Conservation (phyloP, 2,113 vertebrate species). For the Machaerirhynchus nigripectus region DNA sequence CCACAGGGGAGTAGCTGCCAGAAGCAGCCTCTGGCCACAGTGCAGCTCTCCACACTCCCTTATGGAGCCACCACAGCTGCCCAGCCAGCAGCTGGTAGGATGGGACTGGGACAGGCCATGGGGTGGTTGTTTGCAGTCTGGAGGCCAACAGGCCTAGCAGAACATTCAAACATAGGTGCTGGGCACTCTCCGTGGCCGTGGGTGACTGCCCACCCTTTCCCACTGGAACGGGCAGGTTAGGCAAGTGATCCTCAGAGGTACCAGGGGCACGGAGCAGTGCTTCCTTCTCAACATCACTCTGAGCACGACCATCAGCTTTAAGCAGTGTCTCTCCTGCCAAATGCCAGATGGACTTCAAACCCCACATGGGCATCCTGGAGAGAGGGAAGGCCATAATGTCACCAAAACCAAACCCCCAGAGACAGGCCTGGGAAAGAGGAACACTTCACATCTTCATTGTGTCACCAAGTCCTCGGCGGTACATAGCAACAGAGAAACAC, state of each 20-base stretch:
- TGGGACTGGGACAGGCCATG: neutral
- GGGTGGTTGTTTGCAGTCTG: neutral
- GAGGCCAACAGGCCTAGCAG: neutral
- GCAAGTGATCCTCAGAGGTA: neutral
- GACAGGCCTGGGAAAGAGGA: slow-evolving; percentile 17
- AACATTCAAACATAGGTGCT: neutral
- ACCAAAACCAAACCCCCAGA: neutral
- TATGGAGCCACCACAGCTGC: rapidly evolving
- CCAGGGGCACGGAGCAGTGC: neutral
- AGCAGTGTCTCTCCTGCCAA: neutral
- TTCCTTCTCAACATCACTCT: neutral
- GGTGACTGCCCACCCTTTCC: neutral
- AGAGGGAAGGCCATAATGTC: neutral
- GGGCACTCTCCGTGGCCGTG: neutral
- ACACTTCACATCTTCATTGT: neutral
- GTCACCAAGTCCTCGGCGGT: neutral
- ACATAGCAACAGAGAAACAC: slow-evolving; percentile 39
- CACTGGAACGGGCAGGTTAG: neutral
- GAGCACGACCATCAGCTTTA: neutral
- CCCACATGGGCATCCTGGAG: neutral
- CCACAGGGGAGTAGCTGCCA: rapidly evolving
- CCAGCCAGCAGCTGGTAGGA: neutral
- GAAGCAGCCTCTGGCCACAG: neutral
- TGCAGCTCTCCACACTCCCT: rapidly evolving
- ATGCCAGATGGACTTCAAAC: neutral